Conservation (phyloP, 53 echinoderm and acorn worm genomes). For the Astropecten irregularis region DNA sequence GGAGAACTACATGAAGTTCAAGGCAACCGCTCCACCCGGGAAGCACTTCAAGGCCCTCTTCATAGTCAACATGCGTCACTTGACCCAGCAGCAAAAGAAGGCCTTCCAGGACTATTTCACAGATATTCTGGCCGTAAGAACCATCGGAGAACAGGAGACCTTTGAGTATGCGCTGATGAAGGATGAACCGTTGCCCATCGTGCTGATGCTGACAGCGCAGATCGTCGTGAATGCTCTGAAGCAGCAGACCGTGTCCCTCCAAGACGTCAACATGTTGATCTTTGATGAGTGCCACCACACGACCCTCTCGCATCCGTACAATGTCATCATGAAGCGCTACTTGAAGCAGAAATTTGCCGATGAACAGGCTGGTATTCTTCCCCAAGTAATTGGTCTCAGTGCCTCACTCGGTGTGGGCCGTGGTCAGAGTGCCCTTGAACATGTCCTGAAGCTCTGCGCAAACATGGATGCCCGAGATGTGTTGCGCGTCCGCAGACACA, state of each 20-base stretch:
- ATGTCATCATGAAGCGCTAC: slow-evolving; percentile 73
- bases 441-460: slow-evolving; percentile 72
- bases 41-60: slow-evolving; percentile 73
- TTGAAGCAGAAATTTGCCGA: slow-evolving; percentile 15
- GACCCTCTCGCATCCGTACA: slow-evolving; percentile 71
- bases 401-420: slow-evolving; percentile 64
- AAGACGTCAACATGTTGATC: slow-evolving; percentile 58
- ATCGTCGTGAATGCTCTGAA: slow-evolving; percentile 70
- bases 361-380: slow-evolving; percentile 24
- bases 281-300: slow-evolving; percentile 85
- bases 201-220: slow-evolving; percentile 76
- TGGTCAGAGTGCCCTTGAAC: slow-evolving; percentile 25
- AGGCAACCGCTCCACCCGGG: background rate
- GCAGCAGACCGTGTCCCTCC: slow-evolving; percentile 12
- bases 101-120: slow-evolving; percentile 61
- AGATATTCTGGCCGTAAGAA: slow-evolving; percentile 3
- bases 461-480: slow-evolving; percentile 69
- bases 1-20: slow-evolving; percentile 6
- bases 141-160: slow-evolving; percentile 48
- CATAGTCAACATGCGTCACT: slow-evolving; percentile 67
- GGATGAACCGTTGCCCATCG: slow-evolving; percentile 13
- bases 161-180: slow-evolving; percentile 39
- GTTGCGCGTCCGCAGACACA: slow-evolving; percentile 35
- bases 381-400: slow-evolving; percentile 63
- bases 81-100: slow-evolving; percentile 71